Percentiles rank a stretch among this genome's conserved stretches.
Evolutionary conservation across 2,888 invertebrate species (phyloP).

Genomic region (Drosophila sordidula): DNA sequence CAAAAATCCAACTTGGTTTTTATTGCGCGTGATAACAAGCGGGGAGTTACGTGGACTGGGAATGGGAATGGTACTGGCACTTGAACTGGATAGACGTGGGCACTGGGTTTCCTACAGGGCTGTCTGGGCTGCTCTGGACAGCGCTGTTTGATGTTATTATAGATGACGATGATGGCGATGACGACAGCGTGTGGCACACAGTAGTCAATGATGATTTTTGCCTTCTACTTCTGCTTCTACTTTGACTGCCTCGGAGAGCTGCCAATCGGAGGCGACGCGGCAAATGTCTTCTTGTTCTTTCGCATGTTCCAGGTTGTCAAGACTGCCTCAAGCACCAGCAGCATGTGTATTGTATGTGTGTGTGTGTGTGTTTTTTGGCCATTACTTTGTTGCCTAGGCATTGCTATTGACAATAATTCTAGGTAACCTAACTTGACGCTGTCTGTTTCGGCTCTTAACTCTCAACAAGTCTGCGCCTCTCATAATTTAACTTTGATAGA

Average conservation of each 20-base stretch:
- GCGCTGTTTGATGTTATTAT: constrained; percentile 77
- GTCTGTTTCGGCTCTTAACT: constrained; percentile 50
- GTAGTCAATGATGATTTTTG: constrained; percentile 54
- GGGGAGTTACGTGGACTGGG: constrained; percentile 51
- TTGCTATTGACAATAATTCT: constrained; percentile 72
- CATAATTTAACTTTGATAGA: constrained; percentile 13
- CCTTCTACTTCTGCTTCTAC: constrained; percentile 22
- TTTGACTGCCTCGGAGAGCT: constrained; percentile 43
- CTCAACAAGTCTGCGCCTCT: constrained; percentile 38
- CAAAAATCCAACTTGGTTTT: constrained; percentile 64
- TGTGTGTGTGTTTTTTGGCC: constrained; percentile 33
- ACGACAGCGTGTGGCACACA: constrained; percentile 54
- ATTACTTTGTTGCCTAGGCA: constrained; percentile 76
- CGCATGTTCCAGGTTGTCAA: constrained; percentile 75
- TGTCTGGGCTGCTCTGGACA: constrained; percentile 56
- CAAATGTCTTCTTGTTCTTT: constrained; percentile 71
- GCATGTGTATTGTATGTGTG: constrained; percentile 15
- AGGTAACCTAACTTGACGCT: constrained; percentile 61
- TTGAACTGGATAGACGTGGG: constrained; percentile 40
- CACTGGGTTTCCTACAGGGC: constrained; percentile 38
- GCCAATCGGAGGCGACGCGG: constrained; percentile 70
- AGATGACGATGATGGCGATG: constrained; percentile 73
- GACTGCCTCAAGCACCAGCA: constrained; percentile 55
- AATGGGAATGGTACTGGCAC: constrained; percentile 3
- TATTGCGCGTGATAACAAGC: constrained; percentile 78